phyloP scores from a whole-genome alignment of 1,140 invertebrate genomes.

The Drosophila teissieri region DNA sequence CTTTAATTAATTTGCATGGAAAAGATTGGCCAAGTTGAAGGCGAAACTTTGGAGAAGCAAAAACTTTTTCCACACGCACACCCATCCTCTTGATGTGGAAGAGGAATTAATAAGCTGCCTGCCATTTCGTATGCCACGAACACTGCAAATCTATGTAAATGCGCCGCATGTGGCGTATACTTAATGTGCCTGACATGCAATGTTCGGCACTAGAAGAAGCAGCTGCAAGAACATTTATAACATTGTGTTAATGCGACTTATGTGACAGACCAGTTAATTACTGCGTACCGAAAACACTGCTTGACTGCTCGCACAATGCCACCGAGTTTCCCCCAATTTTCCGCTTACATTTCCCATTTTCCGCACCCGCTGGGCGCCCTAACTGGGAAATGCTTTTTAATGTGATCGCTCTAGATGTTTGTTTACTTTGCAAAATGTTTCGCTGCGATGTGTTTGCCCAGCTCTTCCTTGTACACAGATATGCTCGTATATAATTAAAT shows the following conservation, averaged over 20 bases:
- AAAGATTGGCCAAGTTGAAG: constrained; percentile 23
- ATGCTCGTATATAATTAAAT: constrained; percentile 67
- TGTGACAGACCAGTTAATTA: constrained; percentile 82
- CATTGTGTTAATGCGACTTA: constrained; percentile 82
- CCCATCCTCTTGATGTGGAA: constrained; percentile 20
- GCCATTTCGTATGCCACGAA: constrained; percentile 55
- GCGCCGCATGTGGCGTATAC: constrained; percentile 74
- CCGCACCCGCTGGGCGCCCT: constrained; percentile 24
- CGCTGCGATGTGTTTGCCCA: constrained; percentile 49
- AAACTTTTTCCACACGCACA: constrained; percentile 27
- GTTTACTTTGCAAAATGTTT: constrained; percentile 67
- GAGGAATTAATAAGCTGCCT: constrained; percentile 70
- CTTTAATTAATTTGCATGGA: constrained; percentile 31
- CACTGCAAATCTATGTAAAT: constrained; percentile 73
- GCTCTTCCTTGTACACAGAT: constrained; percentile 42
- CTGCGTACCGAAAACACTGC: constrained; percentile 50
- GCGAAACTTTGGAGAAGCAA: constrained; percentile 16
- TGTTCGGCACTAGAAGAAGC: constrained; percentile 27
- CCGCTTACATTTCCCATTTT: constrained; percentile 6
- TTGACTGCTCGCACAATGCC: constrained; percentile 48
- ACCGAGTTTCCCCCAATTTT: constrained; percentile 5
- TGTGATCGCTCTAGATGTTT: constrained; percentile 40
- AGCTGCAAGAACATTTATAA: constrained; percentile 67
- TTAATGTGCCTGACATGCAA: constrained; percentile 69
- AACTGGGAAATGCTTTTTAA: constrained; percentile 71